A percentile compares a stretch with the other conserved stretches of the same genome.
These are phyloP conservation scores for Dolichotis patagonum DNA, from an alignment of 2,113 vertebrate species.

Conservation along the genomic window DNA sequence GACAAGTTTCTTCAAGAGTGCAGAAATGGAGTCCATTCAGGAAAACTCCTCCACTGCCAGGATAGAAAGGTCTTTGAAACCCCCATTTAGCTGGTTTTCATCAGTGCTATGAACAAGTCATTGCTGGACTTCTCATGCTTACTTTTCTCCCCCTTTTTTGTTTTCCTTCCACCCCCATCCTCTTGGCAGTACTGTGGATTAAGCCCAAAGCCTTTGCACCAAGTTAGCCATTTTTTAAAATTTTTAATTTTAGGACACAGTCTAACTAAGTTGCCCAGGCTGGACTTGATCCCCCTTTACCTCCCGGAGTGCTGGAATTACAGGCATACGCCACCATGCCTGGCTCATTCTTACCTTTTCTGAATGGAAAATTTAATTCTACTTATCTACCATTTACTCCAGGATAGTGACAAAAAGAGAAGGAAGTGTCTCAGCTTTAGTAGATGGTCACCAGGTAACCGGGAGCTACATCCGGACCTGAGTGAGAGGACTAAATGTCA, in stretches of 20 bases:
- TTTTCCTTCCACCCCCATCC: neutral
- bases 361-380: neutral
- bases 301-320: neutral
- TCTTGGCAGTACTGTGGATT: neutral
- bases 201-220: neutral
- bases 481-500: neutral
- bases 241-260: neutral
- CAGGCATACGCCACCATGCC: neutral
- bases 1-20: neutral
- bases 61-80: neutral
- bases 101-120: neutral
- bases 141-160: neutral
- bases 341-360: neutral
- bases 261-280: neutral
- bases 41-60: neutral
- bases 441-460: neutral
- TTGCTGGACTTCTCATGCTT: neutral
- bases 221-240: neutral
- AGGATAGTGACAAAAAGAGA: neutral
- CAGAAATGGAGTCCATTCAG: neutral
- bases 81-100: neutral
- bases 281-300: neutral
- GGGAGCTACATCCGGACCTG: neutral
- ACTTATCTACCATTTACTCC: neutral
- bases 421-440: neutral